A percentile compares a stretch with the other conserved stretches of the same genome.
Evolutionary conservation across 2,113 vertebrate genomes (phyloP).

Genomic region (Anoura caudifer): DNA sequence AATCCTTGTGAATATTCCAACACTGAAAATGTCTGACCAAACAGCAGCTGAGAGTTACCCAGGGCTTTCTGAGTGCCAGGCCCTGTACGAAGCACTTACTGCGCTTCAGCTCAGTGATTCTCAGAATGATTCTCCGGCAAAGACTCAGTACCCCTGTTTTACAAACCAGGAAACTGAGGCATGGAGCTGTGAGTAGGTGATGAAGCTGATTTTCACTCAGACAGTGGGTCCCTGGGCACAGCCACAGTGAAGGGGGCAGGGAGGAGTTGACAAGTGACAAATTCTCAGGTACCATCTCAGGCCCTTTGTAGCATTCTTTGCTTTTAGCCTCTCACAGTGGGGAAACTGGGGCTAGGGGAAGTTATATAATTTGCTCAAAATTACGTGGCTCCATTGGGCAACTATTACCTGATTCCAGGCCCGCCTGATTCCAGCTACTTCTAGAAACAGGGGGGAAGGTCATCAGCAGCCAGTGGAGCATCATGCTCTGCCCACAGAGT

Average conservation of each 20-base stretch:
- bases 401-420: not conserved
- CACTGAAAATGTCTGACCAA: not conserved
- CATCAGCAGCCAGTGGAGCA: not conserved
- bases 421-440: not conserved
- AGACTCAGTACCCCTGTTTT: not conserved
- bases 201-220: not conserved
- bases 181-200: not conserved
- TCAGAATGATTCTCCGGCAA: not conserved
- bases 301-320: not conserved
- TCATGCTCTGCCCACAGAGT: not conserved
- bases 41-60: not conserved
- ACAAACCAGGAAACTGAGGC: not conserved
- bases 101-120: not conserved
- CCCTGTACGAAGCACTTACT: not conserved
- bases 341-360: not conserved
- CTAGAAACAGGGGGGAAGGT: not conserved
- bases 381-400: not conserved
- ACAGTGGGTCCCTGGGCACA: not conserved
- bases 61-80: not conserved
- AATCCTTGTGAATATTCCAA: not conserved
- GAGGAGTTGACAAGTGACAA: accelerated
- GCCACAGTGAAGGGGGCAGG: not conserved
- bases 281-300: not conserved
- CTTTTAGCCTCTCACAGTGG: not conserved
- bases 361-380: not conserved